Base-by-base conservation (phyloP, 2,797 vertebrate genomes). In the Crenuchus spilurus region DNA sequence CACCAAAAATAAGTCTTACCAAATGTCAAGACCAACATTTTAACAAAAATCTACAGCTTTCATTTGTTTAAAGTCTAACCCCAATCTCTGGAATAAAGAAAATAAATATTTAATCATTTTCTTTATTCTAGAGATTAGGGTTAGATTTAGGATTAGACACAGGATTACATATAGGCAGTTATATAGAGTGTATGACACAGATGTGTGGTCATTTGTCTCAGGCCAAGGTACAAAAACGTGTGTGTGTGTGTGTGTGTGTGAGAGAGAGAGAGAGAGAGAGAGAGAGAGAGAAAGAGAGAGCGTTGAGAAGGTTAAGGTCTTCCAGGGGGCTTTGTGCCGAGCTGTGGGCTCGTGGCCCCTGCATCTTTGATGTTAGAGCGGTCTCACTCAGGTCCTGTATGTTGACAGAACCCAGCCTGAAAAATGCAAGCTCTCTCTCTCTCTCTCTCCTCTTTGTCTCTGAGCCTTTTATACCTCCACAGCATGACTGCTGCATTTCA, bases 221-320 rank as follows among this genome's bases (percentile, higher is more conserved):
- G n/a, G n/a, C n/a, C n/a, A n/a, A n/a, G n/a, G n/a, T n/a, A n/a
- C n/a, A n/a, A n/a, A n/a, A n/a, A n/a, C n/a, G 64, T 44, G 57
- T 70, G 54, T 51, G 44, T 24, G 64, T 6, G 30, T 65, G 58
- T 57, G 64, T 22, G 51, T 2, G 14, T 66, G 61, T 42, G 61
- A 10, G 22, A 51, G 42, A 51, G 76, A 69, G n/a, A n/a, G 61
- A 10, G 22, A 51, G 42, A 51, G 76, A 69, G 61, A 10, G 22
- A 51, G 42, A 51, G 76, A 69, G 61, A 10, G 22, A 51, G 42
- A 51, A 74, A 69, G 61, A 10, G 22, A 51, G 42, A 51, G 76
- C 66, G 22, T 78, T 44, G 60, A 69, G 74, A 74, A 79, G 76
- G 78, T 76, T 80, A 84, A 84, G 55, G 61, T 81, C 80, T 83